phyloP scores from a whole-genome alignment of 2,113 vertebrate genomes.

The Mesembrinibis cayennensis region DNA sequence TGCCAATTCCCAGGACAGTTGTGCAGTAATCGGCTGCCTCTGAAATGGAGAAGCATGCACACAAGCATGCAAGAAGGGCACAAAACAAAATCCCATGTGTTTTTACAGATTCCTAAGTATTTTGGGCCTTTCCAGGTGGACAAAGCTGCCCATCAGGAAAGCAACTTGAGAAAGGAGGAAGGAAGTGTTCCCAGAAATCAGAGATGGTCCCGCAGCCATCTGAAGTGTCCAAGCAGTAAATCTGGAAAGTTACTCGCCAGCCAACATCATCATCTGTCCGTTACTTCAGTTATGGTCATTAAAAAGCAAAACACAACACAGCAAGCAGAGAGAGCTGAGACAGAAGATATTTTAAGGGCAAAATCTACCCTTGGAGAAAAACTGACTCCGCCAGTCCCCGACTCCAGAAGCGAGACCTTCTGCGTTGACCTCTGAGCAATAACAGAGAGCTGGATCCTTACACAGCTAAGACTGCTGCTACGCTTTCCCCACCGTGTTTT shows the following conservation, averaged over 20 bases:
- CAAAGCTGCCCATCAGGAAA: not conserved
- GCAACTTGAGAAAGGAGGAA: not conserved
- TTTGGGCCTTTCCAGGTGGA: not conserved
- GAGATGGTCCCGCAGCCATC: not conserved
- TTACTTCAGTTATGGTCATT: constrained; percentile 23
- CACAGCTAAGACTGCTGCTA: not conserved
- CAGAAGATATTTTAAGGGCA: not conserved
- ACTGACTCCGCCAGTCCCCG: not conserved
- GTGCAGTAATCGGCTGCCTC: not conserved
- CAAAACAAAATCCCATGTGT: not conserved
- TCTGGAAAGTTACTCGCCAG: not conserved
- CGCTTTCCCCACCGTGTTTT: not conserved
- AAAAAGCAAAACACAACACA: not conserved
- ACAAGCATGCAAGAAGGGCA: not conserved
- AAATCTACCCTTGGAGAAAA: not conserved
- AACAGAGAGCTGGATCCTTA: not conserved
- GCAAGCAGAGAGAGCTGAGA: not conserved
- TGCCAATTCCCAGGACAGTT: not conserved
- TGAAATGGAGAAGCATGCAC: rapidly evolving
- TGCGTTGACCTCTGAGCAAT: not conserved
- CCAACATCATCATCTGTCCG: not conserved
- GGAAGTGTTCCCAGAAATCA: constrained; percentile 4
- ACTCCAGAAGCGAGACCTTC: not conserved
- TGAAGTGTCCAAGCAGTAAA: not conserved
- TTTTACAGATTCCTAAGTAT: not conserved